Percentiles rank a stretch among this genome's conserved stretches.
phyloP scores from a whole-genome alignment of 1,140 invertebrate genomes.

The Atta colombica region DNA sequence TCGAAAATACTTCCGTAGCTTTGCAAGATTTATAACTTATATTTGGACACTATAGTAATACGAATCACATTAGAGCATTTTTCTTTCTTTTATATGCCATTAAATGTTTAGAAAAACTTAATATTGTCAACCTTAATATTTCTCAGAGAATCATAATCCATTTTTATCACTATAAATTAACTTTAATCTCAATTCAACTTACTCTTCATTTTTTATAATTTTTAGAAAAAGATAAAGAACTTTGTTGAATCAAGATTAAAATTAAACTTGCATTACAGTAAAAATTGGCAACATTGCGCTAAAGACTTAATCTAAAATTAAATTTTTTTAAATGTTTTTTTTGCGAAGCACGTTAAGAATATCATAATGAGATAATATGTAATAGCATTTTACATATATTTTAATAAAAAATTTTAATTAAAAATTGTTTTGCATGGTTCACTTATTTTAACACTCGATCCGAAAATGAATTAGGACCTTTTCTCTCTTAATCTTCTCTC shows the following conservation, averaged over 20 bases:
- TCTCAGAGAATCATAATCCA: not conserved
- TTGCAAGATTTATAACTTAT: not conserved
- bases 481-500: not conserved
- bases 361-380: not conserved
- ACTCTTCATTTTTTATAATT: too few relatives aligned
- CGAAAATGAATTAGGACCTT: not conserved
- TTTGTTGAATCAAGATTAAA: too few relatives aligned
- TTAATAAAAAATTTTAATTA: not conserved
- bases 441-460: not conserved
- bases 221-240: too few relatives aligned
- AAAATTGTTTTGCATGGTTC: not conserved
- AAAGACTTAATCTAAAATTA: not conserved
- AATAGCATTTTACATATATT: not conserved
- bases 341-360: not conserved
- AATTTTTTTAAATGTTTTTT: not conserved
- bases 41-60: not conserved
- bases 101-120: not conserved
- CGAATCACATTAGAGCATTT: not conserved
- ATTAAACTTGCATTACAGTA: too few relatives aligned
- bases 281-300: not conserved
- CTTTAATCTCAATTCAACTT: too few relatives aligned
- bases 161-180: too few relatives aligned
- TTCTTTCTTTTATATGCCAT: not conserved
- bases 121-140: not conserved
- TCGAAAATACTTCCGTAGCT: slow-evolving; percentile 4